phyloP scores from a whole-genome alignment of 2,888 invertebrate species.

The Trachelus tabidus region DNA sequence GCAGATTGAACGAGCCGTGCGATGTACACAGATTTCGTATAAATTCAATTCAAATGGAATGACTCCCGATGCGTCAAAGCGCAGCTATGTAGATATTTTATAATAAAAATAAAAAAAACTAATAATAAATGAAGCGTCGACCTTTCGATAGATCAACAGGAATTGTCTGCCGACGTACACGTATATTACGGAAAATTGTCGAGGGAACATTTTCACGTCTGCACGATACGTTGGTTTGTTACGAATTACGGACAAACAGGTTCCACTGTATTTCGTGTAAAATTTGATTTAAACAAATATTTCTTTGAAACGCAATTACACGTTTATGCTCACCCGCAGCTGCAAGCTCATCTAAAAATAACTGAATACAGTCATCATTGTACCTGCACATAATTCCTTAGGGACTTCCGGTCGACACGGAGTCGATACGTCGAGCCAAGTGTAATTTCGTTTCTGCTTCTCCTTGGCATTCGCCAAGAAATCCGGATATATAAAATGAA shows the following conservation, averaged over 20 bases:
- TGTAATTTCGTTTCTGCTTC: not conserved
- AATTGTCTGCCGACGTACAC: not conserved
- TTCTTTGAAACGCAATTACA: not conserved
- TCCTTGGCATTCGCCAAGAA: not conserved
- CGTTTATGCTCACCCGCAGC: not conserved
- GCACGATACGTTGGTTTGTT: not conserved
- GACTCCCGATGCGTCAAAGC: not conserved
- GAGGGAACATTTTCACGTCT: not conserved
- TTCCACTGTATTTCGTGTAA: not conserved
- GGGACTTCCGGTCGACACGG: not conserved
- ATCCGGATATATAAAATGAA: not conserved
- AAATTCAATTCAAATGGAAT: not conserved
- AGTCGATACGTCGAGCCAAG: not conserved
- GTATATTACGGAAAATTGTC: not conserved
- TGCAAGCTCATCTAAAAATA: not conserved
- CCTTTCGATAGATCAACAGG: not conserved
- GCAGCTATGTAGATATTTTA: not conserved
- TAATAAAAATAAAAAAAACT: not conserved
- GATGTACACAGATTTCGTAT: not conserved
- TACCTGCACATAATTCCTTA: not conserved
- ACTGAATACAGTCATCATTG: not conserved
- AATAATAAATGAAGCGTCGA: not conserved
- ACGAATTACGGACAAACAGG: not conserved
- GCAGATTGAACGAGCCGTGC: not conserved
- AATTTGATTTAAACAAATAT: not conserved